phyloP scores from a whole-genome alignment of 2,888 invertebrate species.

The Polymixis lichenea region DNA sequence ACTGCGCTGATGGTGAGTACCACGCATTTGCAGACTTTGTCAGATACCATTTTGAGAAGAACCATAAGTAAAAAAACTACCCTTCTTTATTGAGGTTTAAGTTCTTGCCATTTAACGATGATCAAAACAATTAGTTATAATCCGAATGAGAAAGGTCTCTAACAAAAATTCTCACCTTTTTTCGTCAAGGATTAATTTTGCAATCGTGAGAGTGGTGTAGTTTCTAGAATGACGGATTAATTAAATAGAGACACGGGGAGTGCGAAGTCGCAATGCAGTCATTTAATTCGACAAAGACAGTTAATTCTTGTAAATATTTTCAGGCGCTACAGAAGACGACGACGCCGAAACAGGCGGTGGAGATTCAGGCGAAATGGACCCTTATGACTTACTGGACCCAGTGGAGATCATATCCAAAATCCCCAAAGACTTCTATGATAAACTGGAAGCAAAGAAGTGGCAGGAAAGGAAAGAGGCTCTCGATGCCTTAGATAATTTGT shows the following conservation, averaged over 20 bases:
- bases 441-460: constrained; percentile 99
- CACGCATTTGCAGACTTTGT: neutral
- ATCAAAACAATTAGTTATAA: neutral
- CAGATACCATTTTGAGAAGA: neutral
- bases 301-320: neutral
- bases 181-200: neutral
- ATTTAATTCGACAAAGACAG: too few species aligned
- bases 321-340: constrained; percentile 86
- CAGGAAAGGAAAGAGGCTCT: constrained; percentile 98
- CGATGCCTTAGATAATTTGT: constrained; percentile 94
- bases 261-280: too few species aligned
- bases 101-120: too few species aligned
- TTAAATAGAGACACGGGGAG: too few species aligned
- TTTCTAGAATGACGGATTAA: neutral
- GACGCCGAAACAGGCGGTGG: constrained; percentile 91
- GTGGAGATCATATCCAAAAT: constrained; percentile 98
- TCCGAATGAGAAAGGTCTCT: neutral
- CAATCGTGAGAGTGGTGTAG: neutral
- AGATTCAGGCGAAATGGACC: constrained; percentile 94
- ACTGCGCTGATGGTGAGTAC: constrained; percentile 86
- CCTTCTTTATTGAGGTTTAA: too few species aligned
- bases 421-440: constrained; percentile 98
- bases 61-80: neutral
- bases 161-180: neutral
- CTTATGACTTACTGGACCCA: constrained; percentile 97